These are phyloP conservation scores for Mylabris sibirica DNA, from an alignment of 2,888 invertebrate species.

Conservation along the genomic window DNA sequence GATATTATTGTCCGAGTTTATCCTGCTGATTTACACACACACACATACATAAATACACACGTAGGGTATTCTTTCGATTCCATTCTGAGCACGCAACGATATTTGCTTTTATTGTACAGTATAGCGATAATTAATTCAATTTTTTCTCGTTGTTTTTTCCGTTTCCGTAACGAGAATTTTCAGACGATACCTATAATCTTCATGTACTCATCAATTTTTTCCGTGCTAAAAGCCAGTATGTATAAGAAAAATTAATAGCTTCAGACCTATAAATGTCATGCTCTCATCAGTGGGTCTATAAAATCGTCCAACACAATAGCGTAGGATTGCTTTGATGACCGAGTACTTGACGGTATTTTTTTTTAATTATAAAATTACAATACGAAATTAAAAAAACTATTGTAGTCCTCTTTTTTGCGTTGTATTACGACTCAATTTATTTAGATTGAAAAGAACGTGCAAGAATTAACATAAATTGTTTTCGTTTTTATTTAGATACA, in stretches of 20 bases:
- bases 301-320: slow-evolving; percentile 5
- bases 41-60: slow-evolving; percentile 5
- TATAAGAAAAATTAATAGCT: slow-evolving; percentile 1
- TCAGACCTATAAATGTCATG: slow-evolving; percentile 4
- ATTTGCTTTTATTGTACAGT: slow-evolving; percentile 17
- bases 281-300: slow-evolving; percentile 3
- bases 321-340: slow-evolving; percentile 7
- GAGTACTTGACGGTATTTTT: neutral
- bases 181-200: neutral
- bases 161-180: neutral
- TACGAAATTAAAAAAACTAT: neutral
- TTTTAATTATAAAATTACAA: slow-evolving; percentile 1
- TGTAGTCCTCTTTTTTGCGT: neutral
- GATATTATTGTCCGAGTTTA: slow-evolving; percentile 10
- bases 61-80: slow-evolving; percentile 12
- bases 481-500: neutral
- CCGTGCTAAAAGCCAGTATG: neutral
- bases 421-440: neutral
- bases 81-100: slow-evolving; percentile 13
- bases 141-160: neutral
- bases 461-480: neutral
- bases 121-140: slow-evolving; percentile 14
- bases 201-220: neutral
- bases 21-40: slow-evolving; percentile 14
- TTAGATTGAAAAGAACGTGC: neutral